Evolutionary conservation across 2,888 invertebrate species (phyloP), one percentile per base, ranked within the genome.

Genomic region (Psylliodes chrysocephalus): DNA sequence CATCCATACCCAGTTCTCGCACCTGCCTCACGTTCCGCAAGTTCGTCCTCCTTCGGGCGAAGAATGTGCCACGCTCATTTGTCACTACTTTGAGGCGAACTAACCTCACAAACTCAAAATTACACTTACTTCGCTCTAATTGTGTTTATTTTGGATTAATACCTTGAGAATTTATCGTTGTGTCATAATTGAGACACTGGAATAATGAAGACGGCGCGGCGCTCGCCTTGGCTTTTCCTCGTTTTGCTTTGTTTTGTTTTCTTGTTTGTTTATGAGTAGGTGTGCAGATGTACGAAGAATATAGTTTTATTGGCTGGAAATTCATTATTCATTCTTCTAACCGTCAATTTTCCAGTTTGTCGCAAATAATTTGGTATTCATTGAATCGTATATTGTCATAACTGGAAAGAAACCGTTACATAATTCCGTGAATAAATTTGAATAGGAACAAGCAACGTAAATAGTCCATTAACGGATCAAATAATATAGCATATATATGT

Each of bases 51-150:
- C 59, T 49, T 15, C 30, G 22, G 52, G 63, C 46, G 47, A 66
- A 67, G 66, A 69, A 64, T 65, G 53, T 63, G 54, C 15, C 51
- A 25, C 57, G 60, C 67, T 67, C 69, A 56, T 67, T 69, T 73
- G 69, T 73, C 69, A 72, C 69, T 64, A 70, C 67, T 68, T 67
- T 68, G 70, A 64, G 68, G 64, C 64, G 46, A 40, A 67, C 65
- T 67, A 70, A 70, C 71, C 65, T 65, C 53, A 65, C 66, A 60
- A 71, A 72, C 69, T 71, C 61, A 60, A 67, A 71, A 73, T 73
- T 72, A 70, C 67, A 70, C 68, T 70, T 64, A 69, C 65, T 40
- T 40, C 15, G 42, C 63, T 68, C 67, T 79, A 79, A 79, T 80
- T 79, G 73, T 75, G 76, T 70, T 66, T 77, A 63, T 51, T 60